Base-by-base conservation (phyloP, 2,888 invertebrate genomes). In the Anodontia alba region DNA sequence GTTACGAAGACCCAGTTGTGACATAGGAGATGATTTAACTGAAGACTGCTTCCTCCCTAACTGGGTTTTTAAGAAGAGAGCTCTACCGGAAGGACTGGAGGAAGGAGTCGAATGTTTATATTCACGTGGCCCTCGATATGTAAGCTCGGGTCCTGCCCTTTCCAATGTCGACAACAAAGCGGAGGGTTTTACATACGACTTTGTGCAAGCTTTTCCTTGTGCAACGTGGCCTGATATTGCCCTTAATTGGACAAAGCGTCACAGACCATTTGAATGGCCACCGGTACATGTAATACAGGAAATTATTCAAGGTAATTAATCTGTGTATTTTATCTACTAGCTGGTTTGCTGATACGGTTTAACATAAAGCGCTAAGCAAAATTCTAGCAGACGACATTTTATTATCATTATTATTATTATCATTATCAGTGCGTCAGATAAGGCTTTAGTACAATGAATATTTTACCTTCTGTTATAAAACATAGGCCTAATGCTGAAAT, bases 191-290 rank as follows among this genome's bases (percentile, higher is more conserved):
- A 76, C 83, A 3, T 86, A 80, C 62, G 86, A 86, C 46, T 81
- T 81, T 69, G 86, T 86, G 5, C 73, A 81, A 62, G 73, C 83
- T 7, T 86, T 83, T 70, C 86, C 86, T 8, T 83, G 83, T 49
- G 20, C 15, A 2, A 51, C 73, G 15, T 86, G 86, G 86, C 86
- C 86, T 26, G 62, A 42, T 0, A 54, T 86, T 15, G 86, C 83
- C 29, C 36, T 73, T 8, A 78, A 79, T 42, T 86, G 86, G 86
- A 83, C 69, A 36, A 79, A 77, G 51, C 74, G 85, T 31, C 79
- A 70, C 17, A 62, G 78, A 26, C 78, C 74, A 43, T 73, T 71
- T 17, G 33, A 69, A 15, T 86, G 85, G 85, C 85, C 85, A 17
- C 29, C 54, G 23, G 42, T 70, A 26, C 38, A 51, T 0, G 26